A percentile compares a stretch with the other conserved stretches of the same genome.
Conservation (phyloP, 2,113 vertebrate species). For the Phylloscopus whistleri region DNA sequence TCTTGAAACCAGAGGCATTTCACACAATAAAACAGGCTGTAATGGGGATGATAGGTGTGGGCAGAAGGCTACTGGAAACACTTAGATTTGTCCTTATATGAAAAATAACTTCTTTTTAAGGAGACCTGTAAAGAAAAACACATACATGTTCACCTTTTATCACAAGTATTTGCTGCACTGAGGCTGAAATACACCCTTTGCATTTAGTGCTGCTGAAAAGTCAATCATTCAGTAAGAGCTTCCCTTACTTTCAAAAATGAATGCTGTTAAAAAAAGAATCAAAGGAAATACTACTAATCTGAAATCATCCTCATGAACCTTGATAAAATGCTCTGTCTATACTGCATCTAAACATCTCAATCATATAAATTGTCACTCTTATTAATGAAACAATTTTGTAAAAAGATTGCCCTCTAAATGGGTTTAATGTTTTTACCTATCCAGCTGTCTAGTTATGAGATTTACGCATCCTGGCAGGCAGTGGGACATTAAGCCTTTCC, state of each 20-base stretch:
- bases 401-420: constrained; percentile 72
- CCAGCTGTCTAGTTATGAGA: constrained; percentile 62
- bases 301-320: constrained; percentile 49
- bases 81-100: constrained; percentile 60
- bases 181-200: constrained; percentile 7
- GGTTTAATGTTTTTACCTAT: constrained; percentile 67
- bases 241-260: constrained; percentile 33
- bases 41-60: constrained; percentile 59
- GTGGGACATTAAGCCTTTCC: constrained; percentile 55
- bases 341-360: constrained; percentile 64
- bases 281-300: constrained; percentile 56
- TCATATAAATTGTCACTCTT: constrained; percentile 74
- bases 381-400: constrained; percentile 74
- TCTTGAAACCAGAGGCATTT: constrained; percentile 80
- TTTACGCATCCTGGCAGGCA: constrained; percentile 57
- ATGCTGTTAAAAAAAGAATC: constrained; percentile 38
- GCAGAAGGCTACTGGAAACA: constrained; percentile 59
- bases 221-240: constrained; percentile 27
- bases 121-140: neutral
- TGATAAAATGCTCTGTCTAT: constrained; percentile 61
- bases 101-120: constrained; percentile 32
- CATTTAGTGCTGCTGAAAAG: constrained; percentile 37
- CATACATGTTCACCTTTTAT: constrained; percentile 24
- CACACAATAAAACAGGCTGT: constrained; percentile 73
- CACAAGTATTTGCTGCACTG: neutral